Evolutionary conservation across 2,113 vertebrate genomes (phyloP).

Genomic region (Otus sunia): DNA sequence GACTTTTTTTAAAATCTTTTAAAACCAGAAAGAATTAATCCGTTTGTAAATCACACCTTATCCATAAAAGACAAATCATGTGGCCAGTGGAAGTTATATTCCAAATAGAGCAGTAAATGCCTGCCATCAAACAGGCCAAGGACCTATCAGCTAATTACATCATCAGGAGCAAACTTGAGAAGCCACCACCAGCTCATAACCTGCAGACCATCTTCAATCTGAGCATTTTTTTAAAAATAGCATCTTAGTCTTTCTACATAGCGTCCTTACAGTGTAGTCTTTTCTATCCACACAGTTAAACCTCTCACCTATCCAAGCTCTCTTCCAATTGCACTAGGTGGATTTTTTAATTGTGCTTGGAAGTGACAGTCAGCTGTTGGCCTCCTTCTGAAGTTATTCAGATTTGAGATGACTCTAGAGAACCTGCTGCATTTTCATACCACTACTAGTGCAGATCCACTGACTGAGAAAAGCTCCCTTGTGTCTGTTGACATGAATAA

Average conservation of each 20-base stretch:
- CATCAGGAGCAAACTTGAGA: background rate
- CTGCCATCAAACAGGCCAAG: background rate
- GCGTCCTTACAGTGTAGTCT: background rate
- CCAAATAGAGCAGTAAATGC: background rate
- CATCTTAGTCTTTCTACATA: background rate
- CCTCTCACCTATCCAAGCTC: background rate
- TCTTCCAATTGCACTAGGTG: fast-evolving
- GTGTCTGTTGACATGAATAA: conserved; percentile 67
- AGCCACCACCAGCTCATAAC: background rate
- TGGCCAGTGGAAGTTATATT: background rate
- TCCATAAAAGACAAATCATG: background rate
- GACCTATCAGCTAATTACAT: background rate
- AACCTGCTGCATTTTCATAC: conserved; percentile 26
- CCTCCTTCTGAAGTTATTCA: conserved; percentile 28
- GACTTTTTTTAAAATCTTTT: background rate
- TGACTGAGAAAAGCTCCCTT: conserved; percentile 19
- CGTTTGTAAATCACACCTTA: background rate
- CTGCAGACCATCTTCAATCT: background rate
- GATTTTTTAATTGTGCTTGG: background rate
- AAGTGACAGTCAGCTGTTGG: background rate
- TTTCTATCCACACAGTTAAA: background rate
- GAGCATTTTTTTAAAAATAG: background rate
- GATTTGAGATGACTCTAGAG: conserved; percentile 1
- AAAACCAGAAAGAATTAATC: background rate
- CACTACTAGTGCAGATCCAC: background rate